Base-by-base conservation (phyloP, 1,140 invertebrate species). In the Nixonia krombeini region DNA sequence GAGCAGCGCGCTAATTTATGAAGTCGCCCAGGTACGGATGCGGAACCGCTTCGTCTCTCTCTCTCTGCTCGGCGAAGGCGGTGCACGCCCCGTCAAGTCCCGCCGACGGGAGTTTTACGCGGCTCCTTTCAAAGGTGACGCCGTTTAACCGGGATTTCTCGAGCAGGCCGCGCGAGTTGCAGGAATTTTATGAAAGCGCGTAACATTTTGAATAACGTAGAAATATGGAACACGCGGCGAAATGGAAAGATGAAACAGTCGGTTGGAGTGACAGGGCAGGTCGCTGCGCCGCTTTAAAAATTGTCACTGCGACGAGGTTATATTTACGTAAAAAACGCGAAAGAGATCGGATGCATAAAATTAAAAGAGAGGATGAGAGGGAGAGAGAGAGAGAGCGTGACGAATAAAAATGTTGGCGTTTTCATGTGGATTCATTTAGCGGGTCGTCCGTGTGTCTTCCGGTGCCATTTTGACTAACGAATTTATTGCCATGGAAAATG, bases 111-210 rank as follows among this genome's bases (percentile, higher is more conserved):
- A n/a, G n/a, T n/a, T 21, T 21, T 21, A 31, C 70, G 40, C 35
- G 47, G 49, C 47, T 65, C 72, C 72, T 75, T 66, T 76, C 61
- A 75, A 17, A 35, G 29, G 31, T 53, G 50, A 56, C 57, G 50
- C 35, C 55, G 59, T 57, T 74, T 71, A 65, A 53, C 62, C 72
- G 58, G 57, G 45, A 31, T 41, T 46, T 23, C 46, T 62, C 53
- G 49, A 53, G 29, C 15, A 23, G 12, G 28, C 18, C 17, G 17
- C 17, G 17, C 21, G 41, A 25, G 41, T 67, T 46, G 51, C 25
- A 41, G 42, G 42, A 56, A 55, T 52, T 56, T 67, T 61, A 67
- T 67, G 51, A 59, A 67, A 38, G 42, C 35, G 31, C 16, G 16
- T 5, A 42, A 15, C 9, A 33, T 57, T 33, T 21, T 25, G 42